Conservation (phyloP, 2,888 invertebrate species). For the Portevinia maculata region DNA sequence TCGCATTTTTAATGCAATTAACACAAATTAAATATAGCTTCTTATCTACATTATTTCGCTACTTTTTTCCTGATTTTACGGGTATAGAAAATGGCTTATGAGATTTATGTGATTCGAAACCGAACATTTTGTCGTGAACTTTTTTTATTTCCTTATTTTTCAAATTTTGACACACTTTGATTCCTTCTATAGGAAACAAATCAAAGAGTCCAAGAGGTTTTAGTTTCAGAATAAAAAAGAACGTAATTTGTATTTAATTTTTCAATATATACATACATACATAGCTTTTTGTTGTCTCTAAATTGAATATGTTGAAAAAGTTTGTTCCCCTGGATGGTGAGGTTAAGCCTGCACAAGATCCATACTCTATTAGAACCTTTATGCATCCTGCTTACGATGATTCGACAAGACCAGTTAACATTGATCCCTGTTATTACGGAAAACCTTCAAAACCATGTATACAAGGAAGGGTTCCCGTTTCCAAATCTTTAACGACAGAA, state of each 20-base stretch:
- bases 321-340: constrained; percentile 50
- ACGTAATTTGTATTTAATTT: background rate
- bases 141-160: too few species aligned
- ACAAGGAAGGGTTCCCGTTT: background rate
- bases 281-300: background rate
- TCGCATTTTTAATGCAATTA: too few species aligned
- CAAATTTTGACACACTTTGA: too few species aligned
- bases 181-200: too few species aligned
- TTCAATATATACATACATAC: background rate
- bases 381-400: constrained; percentile 25
- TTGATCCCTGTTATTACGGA: constrained; percentile 38
- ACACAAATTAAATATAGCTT: too few species aligned
- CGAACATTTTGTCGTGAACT: too few species aligned
- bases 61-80: too few species aligned
- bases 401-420: background rate
- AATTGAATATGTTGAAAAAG: constrained; percentile 58
- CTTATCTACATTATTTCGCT: too few species aligned
- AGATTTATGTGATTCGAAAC: too few species aligned
- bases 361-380: constrained; percentile 41
- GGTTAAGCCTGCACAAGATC: constrained; percentile 18
- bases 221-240: too few species aligned
- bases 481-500: constrained; percentile 36
- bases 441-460: constrained; percentile 6
- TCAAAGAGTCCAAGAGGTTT: too few species aligned
- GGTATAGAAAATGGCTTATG: too few species aligned